Evolutionary conservation across 2,888 invertebrate genomes (phyloP).

Genomic region (Polymixis flavicincta): DNA sequence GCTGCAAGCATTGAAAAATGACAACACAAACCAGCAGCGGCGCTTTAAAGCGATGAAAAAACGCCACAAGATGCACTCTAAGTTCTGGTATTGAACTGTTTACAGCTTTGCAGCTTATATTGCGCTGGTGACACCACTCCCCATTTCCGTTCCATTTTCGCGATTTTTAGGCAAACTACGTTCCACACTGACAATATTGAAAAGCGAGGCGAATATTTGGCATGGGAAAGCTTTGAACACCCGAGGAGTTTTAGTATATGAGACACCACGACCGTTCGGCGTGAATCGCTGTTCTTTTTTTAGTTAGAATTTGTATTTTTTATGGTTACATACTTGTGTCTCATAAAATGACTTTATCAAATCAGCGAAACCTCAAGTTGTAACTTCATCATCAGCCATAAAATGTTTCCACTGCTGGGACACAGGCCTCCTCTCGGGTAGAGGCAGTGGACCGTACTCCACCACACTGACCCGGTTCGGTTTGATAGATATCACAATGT

Average conservation of each 20-base stretch:
- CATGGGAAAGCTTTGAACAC: conserved; percentile 72
- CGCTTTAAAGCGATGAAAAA: conserved; percentile 74
- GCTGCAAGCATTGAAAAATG: conserved; percentile 59
- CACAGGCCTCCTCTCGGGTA: no score
- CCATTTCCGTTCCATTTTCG: conserved; percentile 81
- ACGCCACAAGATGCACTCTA: conserved; percentile 72
- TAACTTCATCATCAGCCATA: no score
- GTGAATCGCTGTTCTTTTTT: conserved; percentile 31
- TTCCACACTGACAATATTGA: conserved; percentile 79
- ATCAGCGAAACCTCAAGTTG: background rate
- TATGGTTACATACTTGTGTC: no score
- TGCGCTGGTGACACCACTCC: conserved; percentile 78
- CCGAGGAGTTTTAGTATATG: conserved; percentile 68
- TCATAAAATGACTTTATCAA: background rate
- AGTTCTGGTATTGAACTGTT: conserved; percentile 75
- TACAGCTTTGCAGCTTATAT: conserved; percentile 76
- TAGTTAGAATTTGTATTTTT: background rate
- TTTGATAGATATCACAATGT: no score
- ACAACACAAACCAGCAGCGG: conserved; percentile 66
- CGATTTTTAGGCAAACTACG: conserved; percentile 81
- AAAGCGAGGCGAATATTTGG: conserved; percentile 77
- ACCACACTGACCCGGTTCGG: no score
- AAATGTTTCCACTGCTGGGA: no score
- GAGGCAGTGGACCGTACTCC: no score
- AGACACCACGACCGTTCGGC: conserved; percentile 33